These are phyloP conservation scores for Phortica magna DNA, from an alignment of 2,888 invertebrate species.

Conservation along the genomic window DNA sequence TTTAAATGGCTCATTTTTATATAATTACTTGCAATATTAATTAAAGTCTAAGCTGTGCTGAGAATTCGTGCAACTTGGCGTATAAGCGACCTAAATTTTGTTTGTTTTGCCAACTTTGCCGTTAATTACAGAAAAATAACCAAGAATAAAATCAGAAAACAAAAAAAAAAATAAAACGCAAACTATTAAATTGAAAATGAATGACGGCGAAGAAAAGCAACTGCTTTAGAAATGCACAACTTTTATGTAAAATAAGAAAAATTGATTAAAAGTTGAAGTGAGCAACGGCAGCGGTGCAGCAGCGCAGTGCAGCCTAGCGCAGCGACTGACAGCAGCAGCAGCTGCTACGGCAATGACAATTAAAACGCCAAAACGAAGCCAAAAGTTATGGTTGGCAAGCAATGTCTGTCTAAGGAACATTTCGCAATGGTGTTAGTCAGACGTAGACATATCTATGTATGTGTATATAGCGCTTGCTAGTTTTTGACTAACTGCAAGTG, in stretches of 20 bases:
- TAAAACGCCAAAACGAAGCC: neutral
- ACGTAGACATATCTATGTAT: neutral
- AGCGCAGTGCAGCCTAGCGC: too few species aligned
- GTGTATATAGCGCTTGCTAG: neutral
- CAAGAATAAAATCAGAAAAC: neutral
- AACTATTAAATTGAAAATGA: neutral
- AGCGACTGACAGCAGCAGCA: slow-evolving; percentile 50
- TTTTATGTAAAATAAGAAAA: slow-evolving; percentile 1
- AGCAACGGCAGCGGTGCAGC: slow-evolving; percentile 27
- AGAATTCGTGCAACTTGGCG: slow-evolving; percentile 30
- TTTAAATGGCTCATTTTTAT: neutral
- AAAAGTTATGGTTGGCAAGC: neutral
- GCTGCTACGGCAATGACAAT: slow-evolving; percentile 42
- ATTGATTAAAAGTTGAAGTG: slow-evolving; percentile 13
- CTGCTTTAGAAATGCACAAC: neutral
- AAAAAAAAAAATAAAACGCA: neutral
- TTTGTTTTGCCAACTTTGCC: slow-evolving; percentile 53
- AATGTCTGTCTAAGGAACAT: slow-evolving; percentile 25
- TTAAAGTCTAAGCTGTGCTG: neutral
- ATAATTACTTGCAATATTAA: slow-evolving; percentile 53
- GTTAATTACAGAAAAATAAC: slow-evolving; percentile 60
- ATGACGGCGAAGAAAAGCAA: neutral
- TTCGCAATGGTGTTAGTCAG: slow-evolving; percentile 13
- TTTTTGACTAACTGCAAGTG: slow-evolving; percentile 21
- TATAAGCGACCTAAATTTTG: slow-evolving; percentile 61